These are phyloP conservation scores for Corvus moneduloides DNA, from an alignment of 2,113 vertebrate species.

Conservation along the genomic window DNA sequence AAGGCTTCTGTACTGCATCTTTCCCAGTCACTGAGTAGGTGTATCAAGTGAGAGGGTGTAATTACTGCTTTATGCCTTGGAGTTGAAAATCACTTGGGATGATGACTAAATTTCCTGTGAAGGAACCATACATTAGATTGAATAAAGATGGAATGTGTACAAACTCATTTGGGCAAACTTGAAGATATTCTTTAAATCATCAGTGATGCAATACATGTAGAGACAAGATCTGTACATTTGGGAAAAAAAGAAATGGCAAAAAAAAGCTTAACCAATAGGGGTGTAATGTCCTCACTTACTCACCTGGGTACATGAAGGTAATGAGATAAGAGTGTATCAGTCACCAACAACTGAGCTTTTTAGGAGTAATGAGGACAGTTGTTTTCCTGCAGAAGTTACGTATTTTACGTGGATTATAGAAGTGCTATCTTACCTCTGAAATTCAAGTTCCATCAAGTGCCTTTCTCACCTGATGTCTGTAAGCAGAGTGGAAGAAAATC, in stretches of 20 bases:
- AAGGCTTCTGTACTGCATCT: background rate
- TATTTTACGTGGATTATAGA: background rate
- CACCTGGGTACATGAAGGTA: background rate
- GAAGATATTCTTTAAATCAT: background rate
- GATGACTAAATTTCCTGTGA: constrained; percentile 20
- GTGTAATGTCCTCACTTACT: background rate
- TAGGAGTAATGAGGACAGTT: background rate
- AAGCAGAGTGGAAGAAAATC: background rate
- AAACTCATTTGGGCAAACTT: background rate
- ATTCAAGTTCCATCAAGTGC: background rate
- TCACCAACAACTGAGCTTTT: background rate
- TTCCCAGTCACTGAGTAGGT: background rate
- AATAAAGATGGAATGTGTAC: background rate
- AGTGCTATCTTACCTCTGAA: background rate
- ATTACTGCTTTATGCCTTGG: constrained; percentile 7
- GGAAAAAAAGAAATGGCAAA: background rate
- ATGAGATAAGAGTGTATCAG: background rate
- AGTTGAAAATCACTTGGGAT: constrained; percentile 19
- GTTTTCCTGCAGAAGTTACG: background rate
- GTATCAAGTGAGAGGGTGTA: background rate
- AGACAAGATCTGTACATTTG: background rate
- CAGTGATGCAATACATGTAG: background rate
- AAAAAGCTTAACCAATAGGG: background rate
- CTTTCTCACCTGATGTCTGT: background rate
- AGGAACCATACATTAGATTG: background rate